Conservation (phyloP, 2,888 invertebrate genomes). For the Myopa tessellatipennis region DNA sequence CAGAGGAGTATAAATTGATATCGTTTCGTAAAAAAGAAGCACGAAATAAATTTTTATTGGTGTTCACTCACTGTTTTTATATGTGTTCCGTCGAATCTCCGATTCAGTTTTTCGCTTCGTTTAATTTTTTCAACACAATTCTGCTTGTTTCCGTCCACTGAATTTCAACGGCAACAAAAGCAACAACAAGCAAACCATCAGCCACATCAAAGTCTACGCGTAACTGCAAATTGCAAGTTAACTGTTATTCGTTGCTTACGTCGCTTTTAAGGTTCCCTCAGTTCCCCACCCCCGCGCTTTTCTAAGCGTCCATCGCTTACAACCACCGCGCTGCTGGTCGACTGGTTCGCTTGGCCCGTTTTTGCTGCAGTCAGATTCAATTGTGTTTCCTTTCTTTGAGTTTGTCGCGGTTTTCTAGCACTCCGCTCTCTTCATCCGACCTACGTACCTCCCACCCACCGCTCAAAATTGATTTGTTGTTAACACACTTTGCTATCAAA, state of each 20-base stretch:
- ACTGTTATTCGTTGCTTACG: background rate
- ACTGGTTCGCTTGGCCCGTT: background rate
- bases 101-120: background rate
- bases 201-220: constrained; percentile 22
- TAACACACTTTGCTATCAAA: constrained; percentile 27
- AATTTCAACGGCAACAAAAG: background rate
- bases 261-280: background rate
- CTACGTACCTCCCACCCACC: background rate
- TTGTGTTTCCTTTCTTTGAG: background rate
- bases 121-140: background rate
- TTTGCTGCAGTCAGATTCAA: background rate
- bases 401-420: constrained; percentile 3
- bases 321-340: background rate
- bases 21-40: no score
- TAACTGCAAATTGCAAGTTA: constrained; percentile 23
- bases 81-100: background rate
- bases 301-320: no score
- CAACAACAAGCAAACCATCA: background rate
- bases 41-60: background rate
- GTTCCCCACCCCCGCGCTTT: no score
- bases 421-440: background rate
- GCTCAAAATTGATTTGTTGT: constrained; percentile 36
- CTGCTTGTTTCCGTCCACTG: background rate
- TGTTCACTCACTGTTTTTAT: background rate
- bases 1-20: background rate